These are phyloP conservation scores for Standfussiana lucernea DNA, from an alignment of 2,888 invertebrate genomes.

Conservation along the genomic window DNA sequence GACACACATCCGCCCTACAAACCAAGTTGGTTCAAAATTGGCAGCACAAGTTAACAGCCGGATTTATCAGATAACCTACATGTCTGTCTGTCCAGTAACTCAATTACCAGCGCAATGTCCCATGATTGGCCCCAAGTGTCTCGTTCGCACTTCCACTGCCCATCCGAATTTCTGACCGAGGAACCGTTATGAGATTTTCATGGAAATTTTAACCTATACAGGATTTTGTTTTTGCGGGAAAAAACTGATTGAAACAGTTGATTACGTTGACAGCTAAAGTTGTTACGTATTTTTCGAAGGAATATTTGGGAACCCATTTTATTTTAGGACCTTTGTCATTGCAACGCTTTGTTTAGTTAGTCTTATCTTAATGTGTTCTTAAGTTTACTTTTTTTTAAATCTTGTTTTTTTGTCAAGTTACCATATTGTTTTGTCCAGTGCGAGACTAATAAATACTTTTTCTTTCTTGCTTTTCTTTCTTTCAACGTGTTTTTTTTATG, in stretches of 20 bases:
- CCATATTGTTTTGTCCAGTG: too few species aligned
- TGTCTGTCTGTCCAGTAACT: slow-evolving; percentile 54
- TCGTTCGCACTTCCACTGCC: slow-evolving; percentile 62
- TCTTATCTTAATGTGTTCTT: too few species aligned
- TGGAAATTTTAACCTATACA: slow-evolving; percentile 47
- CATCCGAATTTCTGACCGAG: slow-evolving; percentile 43
- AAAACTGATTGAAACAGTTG: background rate
- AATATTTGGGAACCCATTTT: background rate
- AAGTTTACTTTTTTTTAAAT: too few species aligned
- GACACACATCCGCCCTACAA: slow-evolving; percentile 1
- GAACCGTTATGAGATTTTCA: slow-evolving; percentile 52
- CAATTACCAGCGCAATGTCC: slow-evolving; percentile 64
- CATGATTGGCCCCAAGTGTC: slow-evolving; percentile 66
- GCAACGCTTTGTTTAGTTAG: too few species aligned
- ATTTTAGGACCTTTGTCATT: background rate
- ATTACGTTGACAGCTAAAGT: background rate
- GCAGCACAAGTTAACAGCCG: slow-evolving; percentile 26
- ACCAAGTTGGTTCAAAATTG: slow-evolving; percentile 31
- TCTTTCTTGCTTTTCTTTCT: too few species aligned
- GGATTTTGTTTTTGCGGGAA: slow-evolving; percentile 7
- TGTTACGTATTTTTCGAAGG: background rate
- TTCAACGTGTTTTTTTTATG: too few species aligned
- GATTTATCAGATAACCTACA: slow-evolving; percentile 44
- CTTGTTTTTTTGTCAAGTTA: too few species aligned
- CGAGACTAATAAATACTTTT: too few species aligned